Base-by-base conservation (phyloP, 2,113 vertebrate genomes). In the Otus sunia region DNA sequence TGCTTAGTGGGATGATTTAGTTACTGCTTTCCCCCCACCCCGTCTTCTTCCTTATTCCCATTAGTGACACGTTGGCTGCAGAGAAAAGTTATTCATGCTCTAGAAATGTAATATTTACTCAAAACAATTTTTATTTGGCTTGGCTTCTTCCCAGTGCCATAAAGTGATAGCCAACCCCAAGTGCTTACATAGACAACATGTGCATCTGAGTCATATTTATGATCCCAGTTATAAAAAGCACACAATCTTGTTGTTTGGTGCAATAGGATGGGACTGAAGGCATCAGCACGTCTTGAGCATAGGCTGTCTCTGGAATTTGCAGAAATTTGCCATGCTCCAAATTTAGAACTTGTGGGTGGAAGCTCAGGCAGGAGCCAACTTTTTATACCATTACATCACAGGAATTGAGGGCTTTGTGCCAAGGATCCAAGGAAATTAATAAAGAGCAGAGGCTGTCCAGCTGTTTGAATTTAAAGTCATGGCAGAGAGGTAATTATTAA, bases 351-450 rank as follows among this genome's bases (percentile, higher is more conserved):
- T 76, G 80, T 97, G 97, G 97, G 97, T 80, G 78, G 97, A 97
- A 96, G 56, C 95, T 80, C 81, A 72, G 95, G 91, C 92, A 95
- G 95, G 84, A 97, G 97, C 96, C 98, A 95, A 96, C 96, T 95
- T 97, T 97, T 97, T 98, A 96, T 95, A 90, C 96, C 63, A 94
- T 98, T 97, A 97, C 98, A 97, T 98, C 98, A 98, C 95, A 93
- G 95, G 95, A 97, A 96, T 92, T 53, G 49, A 94, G 83, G 90
- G 91, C 95, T 96, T 80, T 0, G 0, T 81, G 86, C 95, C 94
- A 83, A 95, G 92, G 94, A 92, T 96, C 94, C 93, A 96, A 96
- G 94, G 95, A 97, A 97, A 95, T 97, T 97, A 97, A 97, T 96
- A 94, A 94, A 93, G 94, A 97, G 94, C 95, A 92, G 93, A 96